Percentiles rank a stretch among this genome's conserved stretches.
Evolutionary conservation across 2,888 invertebrate species (phyloP).

Genomic region (Helicoverpa assulta): DNA sequence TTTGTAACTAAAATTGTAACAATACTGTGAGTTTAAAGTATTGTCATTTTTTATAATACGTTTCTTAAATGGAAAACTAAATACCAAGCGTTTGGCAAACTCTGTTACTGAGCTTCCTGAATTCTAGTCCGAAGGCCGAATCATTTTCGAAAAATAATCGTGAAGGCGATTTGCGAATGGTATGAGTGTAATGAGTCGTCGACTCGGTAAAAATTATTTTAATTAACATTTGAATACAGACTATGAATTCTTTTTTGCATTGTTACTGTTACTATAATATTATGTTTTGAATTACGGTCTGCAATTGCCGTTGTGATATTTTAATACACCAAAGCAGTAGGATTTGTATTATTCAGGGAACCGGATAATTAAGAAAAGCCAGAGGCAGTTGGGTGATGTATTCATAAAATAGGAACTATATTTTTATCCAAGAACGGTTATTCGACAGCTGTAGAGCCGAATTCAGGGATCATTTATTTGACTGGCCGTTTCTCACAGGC

Average conservation of each 20-base stretch:
- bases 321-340: slow-evolving; percentile 6
- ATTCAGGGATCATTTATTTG: slow-evolving; percentile 30
- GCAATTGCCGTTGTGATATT: slow-evolving; percentile 3
- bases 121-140: too few relatives aligned
- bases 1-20: slow-evolving; percentile 1
- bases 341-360: slow-evolving; percentile 19
- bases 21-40: background rate
- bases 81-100: background rate
- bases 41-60: background rate
- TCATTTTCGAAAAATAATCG: too few relatives aligned
- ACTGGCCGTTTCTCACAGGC: slow-evolving; percentile 34
- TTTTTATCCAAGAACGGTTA: slow-evolving; percentile 33
- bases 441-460: slow-evolving; percentile 5
- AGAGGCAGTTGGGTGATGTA: slow-evolving; percentile 34
- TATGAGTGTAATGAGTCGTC: too few relatives aligned
- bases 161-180: too few relatives aligned
- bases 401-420: slow-evolving; percentile 34
- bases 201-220: too few relatives aligned
- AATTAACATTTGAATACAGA: too few relatives aligned
- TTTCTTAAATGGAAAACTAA: background rate
- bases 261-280: too few relatives aligned
- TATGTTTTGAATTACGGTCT: too few relatives aligned
- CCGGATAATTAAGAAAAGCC: slow-evolving; percentile 49
- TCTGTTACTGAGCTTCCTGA: too few relatives aligned
- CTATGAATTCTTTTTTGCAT: too few relatives aligned